Evolutionary conservation across 2,113 vertebrate species (phyloP), one percentile per base, ranked within the genome.

Genomic region (Progne subis): DNA sequence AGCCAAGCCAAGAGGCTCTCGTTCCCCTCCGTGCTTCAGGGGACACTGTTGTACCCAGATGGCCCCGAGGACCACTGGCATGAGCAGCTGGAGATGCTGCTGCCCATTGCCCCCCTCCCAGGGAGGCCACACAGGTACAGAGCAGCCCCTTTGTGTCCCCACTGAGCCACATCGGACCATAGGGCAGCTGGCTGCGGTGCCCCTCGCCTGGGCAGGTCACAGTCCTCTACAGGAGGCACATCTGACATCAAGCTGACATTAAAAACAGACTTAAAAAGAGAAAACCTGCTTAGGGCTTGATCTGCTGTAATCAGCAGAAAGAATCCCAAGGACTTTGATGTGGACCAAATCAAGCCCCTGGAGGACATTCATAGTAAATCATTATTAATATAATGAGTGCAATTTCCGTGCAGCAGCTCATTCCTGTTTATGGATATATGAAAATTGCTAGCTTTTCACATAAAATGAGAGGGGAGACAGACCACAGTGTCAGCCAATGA

Each of bases 301-400:
- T 94, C 93, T 94, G 86, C 95, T 96, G 88, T 93, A 96, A 96
- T 96, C 94, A 96, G 95, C 90, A 3, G 86, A 97, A 96, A 96
- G 82, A 96, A 95, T 95, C 95, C 95, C 95, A 95, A 95, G 92
- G 94, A 94, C 96, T 96, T 96, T 96, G 92, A 97, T 95, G 96
- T 95, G 96, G 95, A 97, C 90, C 92, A 96, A 96, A 96, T 96
- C 96, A 94, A 96, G 92, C 79, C 95, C 88, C 95, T 75, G 88
- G 95, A 97, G 95, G 68, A 94, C 7, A 4, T 86, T 96, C 94
- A 95, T 84, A 83, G 95, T 86, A 96, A 97, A 96, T 96, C 93
- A 97, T 97, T 97, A 96, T 96, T 96, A 97, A 96, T 96, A 92
- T 93, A 96, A 95, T 94, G 94, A 96, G 86, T 88, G 57, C 88